These are phyloP conservation scores for Leptinotarsa defecta DNA, from an alignment of 1,140 invertebrate genomes.

Conservation along the genomic window DNA sequence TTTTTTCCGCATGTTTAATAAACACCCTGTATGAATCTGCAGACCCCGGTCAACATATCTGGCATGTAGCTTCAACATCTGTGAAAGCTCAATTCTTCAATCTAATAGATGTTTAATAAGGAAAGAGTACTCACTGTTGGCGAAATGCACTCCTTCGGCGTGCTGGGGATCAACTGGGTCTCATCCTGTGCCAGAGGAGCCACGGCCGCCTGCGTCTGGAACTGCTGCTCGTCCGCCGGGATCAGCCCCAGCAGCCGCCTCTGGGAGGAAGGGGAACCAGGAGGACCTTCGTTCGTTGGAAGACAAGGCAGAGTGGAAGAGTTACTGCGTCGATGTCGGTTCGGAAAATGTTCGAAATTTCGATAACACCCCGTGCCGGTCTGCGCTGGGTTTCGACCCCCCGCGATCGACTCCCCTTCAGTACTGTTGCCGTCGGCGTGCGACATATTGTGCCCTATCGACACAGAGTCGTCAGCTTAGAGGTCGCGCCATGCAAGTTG, in stretches of 20 bases:
- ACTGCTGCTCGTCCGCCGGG: constrained; percentile 36
- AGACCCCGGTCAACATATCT: no score
- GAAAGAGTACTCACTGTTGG: constrained; percentile 49
- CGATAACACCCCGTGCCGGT: constrained; percentile 82
- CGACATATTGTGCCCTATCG: constrained; percentile 85
- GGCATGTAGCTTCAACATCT: no score
- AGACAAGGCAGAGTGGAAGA: constrained; percentile 65
- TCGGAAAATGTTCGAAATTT: constrained; percentile 78
- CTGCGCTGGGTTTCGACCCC: constrained; percentile 66
- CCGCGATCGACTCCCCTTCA: constrained; percentile 75
- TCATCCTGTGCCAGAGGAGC: constrained; percentile 55
- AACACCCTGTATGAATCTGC: no score
- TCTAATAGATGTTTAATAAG: background rate
- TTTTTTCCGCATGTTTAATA: no score
- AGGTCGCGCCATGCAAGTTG: constrained; percentile 16
- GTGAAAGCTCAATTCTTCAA: background rate
- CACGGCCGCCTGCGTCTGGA: constrained; percentile 28
- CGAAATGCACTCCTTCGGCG: constrained; percentile 52
- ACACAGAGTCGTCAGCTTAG: constrained; percentile 44
- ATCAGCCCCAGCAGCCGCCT: constrained; percentile 58
- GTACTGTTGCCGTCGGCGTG: constrained; percentile 85
- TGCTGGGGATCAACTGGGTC: constrained; percentile 48
- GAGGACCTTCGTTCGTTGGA: constrained; percentile 59
- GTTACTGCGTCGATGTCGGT: constrained; percentile 65
- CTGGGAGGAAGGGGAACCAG: constrained; percentile 53